Conservation (phyloP, 2,113 vertebrate genomes). For the Capricornis sumatraensis region DNA sequence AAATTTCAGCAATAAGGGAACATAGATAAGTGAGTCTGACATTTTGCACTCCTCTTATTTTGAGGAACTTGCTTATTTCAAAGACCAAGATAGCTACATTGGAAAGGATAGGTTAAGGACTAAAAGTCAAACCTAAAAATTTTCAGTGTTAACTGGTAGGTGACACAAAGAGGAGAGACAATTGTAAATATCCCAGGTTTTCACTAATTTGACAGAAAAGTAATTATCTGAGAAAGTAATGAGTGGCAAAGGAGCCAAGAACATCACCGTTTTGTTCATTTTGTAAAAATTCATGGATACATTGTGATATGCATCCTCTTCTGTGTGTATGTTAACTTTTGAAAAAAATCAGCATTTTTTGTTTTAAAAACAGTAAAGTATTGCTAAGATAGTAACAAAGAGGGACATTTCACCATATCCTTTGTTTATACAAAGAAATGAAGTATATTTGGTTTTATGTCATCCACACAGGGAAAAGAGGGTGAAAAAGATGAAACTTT, state of each 20-base stretch:
- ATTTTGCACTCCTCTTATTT: neutral
- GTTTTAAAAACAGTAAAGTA: neutral
- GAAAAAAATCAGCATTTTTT: constrained; percentile 8
- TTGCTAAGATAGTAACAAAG: constrained; percentile 6
- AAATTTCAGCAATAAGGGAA: neutral
- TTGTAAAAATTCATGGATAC: neutral
- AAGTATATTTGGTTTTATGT: neutral
- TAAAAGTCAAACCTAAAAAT: neutral
- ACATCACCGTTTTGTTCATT: neutral
- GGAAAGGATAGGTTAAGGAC: neutral
- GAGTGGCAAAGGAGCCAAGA: neutral
- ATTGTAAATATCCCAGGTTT: neutral
- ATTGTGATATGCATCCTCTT: neutral
- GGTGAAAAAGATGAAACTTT: neutral
- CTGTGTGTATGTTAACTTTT: neutral
- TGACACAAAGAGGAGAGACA: neutral
- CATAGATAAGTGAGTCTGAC: neutral
- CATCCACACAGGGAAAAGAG: neutral
- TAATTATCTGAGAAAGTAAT: neutral
- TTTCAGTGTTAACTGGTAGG: neutral
- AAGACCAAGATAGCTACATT: neutral
- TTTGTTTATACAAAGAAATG: constrained; percentile 15
- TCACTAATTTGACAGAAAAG: neutral
- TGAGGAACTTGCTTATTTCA: neutral
- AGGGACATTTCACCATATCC: neutral